Percentiles rank a stretch among this genome's conserved stretches.
phyloP scores from a whole-genome alignment of 2,888 invertebrate genomes.

The Callinectes sapidus region DNA sequence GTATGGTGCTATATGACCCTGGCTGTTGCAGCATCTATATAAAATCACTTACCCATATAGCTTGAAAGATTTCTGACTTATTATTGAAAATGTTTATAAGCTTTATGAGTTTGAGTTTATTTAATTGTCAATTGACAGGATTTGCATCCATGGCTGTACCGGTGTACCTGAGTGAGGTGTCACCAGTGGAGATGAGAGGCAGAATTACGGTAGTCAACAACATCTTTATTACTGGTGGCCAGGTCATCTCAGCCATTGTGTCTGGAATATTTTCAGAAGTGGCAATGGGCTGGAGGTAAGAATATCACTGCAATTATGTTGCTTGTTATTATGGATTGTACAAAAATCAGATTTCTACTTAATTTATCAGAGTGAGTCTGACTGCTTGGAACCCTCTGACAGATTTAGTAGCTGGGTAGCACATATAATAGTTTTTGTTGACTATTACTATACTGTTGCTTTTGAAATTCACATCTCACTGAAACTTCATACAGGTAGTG shows the following conservation, averaged over 20 bases:
- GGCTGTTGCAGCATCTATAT: no score
- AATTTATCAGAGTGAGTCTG: background rate
- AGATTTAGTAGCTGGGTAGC: no score
- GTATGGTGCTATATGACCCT: no score
- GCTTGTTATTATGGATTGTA: background rate
- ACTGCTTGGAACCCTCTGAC: no score
- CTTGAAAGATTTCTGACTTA: background rate
- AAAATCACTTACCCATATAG: no score
- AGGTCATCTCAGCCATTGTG: slow-evolving; percentile 77
- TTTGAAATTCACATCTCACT: no score
- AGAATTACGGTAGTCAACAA: slow-evolving; percentile 78
- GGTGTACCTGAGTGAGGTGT: slow-evolving; percentile 79
- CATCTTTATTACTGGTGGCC: slow-evolving; percentile 79
- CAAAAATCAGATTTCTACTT: background rate
- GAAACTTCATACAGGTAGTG: no score
- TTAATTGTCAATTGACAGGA: slow-evolving; percentile 74
- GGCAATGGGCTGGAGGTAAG: slow-evolving; percentile 78
- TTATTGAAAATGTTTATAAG: background rate
- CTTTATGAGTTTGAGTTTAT: no score
- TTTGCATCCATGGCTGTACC: slow-evolving; percentile 79
- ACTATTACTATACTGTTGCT: no score
- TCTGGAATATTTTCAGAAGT: slow-evolving; percentile 78
- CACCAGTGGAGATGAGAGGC: slow-evolving; percentile 78
- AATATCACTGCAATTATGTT: background rate
- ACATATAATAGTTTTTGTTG: no score